phyloP scores from a whole-genome alignment of 2,888 invertebrate genomes.

The Nomada flava region DNA sequence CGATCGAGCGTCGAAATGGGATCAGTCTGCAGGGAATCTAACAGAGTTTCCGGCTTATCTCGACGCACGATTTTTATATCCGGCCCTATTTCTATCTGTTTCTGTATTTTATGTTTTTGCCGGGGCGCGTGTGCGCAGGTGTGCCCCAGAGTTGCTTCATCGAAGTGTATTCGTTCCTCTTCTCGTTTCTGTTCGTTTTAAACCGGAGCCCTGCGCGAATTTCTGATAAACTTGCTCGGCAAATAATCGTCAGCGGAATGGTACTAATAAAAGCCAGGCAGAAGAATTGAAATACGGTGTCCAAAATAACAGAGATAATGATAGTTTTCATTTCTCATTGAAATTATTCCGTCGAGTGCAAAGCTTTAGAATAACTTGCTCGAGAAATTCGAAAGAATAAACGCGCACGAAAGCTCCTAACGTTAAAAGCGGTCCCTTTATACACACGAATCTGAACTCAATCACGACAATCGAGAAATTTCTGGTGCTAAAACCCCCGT shows the following conservation, averaged over 20 bases:
- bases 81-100: not conserved
- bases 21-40: conserved; percentile 16
- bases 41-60: conserved; percentile 26
- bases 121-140: too few species aligned
- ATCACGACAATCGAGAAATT: not conserved
- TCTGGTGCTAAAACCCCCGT: not conserved
- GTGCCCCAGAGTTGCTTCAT: too few species aligned
- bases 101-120: not conserved
- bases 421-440: not conserved
- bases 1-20: conserved; percentile 29
- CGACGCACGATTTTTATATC: conserved; percentile 16
- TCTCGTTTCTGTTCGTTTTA: too few species aligned
- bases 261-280: too few species aligned
- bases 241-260: too few species aligned
- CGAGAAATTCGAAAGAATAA: too few species aligned
- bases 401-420: too few species aligned
- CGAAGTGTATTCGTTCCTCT: not conserved
- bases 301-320: not conserved
- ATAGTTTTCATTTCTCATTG: too few species aligned
- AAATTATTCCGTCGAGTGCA: too few species aligned
- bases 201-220: not conserved
- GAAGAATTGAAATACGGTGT: too few species aligned
- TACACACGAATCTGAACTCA: not conserved
- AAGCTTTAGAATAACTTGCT: too few species aligned
- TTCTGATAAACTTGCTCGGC: too few species aligned